Evolutionary conservation across 2,888 invertebrate genomes (phyloP), one percentile per base, ranked within the genome.

Genomic region (Synergus umbraculus): DNA sequence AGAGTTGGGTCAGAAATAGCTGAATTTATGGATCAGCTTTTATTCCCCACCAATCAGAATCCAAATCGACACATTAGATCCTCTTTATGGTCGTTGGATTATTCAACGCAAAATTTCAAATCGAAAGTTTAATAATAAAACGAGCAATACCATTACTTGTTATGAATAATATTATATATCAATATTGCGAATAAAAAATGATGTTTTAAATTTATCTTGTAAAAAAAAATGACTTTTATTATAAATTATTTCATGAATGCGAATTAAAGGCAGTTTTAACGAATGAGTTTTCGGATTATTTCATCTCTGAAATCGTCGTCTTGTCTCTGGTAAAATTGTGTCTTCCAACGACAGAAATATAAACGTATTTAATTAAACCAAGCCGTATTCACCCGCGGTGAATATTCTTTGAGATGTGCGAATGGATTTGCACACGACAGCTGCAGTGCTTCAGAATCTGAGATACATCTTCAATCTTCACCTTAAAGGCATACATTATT

Each of bases 321-420:
- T 22, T 46, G 44, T 69, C 49, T 46, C 46, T 69, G 67, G 22
- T 9, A 12, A 69, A 69, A 69, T 69, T 69, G 29, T 69, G 49
- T 49, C 3, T 69, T 69, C 29, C 22, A 22, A 49, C 22, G 22
- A 15, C 69, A 29, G 69, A 15, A 46, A 69, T 49, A 69, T 69
- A 69, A 49, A 65, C 54, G 77, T 37, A 41, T 66, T 77, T 66
- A 77, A 77, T 77, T 77, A 77, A 65, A 77, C 15, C 46, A 49
- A 43, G 49, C 10, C 63, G 49, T 65, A 65, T 77, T 77, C 44
- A 64, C 13, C 63, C 44, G 22, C 37, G 10, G 37, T 58, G 49
- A 43, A 58, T 49, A 66, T 78, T 54, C 43, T n/a, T 78, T 78
- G 60, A 69, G 4, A 69, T 8, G 43, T n/a, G 22, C 41, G 18